These are phyloP conservation scores for Itoplectis maculator DNA, from an alignment of 2,888 invertebrate genomes.

Conservation along the genomic window DNA sequence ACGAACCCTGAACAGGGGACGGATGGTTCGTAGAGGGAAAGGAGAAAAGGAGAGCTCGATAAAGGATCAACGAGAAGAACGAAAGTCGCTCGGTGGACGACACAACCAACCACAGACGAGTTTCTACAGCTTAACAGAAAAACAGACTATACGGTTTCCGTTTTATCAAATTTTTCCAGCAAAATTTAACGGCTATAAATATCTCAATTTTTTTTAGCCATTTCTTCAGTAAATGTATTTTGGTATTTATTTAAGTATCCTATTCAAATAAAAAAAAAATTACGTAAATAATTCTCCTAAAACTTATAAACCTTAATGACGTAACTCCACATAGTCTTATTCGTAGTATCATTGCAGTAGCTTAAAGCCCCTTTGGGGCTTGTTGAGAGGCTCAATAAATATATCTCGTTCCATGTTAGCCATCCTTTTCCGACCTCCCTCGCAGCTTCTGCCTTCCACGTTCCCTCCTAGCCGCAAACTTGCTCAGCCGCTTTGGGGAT, in stretches of 20 bases:
- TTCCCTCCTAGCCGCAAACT: background rate
- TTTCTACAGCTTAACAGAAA: background rate
- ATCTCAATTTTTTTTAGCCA: background rate
- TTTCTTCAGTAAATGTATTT: background rate
- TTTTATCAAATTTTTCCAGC: background rate
- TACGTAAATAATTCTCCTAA: too few relatives aligned
- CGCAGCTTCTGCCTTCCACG: conserved; percentile 1
- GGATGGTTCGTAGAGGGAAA: conserved; percentile 22
- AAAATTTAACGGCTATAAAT: too few relatives aligned
- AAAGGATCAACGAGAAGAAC: conserved; percentile 13
- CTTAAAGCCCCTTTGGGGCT: background rate
- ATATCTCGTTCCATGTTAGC: background rate
- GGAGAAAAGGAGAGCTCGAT: background rate
- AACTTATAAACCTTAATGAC: background rate
- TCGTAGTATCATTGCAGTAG: background rate
- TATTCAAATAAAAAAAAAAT: background rate
- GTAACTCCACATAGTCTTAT: background rate
- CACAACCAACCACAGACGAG: conserved; percentile 24
- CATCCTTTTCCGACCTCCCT: background rate
- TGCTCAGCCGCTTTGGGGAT: conserved; percentile 24
- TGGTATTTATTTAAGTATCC: background rate
- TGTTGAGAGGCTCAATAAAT: background rate
- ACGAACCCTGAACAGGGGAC: conserved; percentile 20
- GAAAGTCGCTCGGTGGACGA: conserved; percentile 29
- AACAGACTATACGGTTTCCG: background rate